phyloP scores from a whole-genome alignment of 2,113 vertebrate genomes.

The Pseudonaja textilis region DNA sequence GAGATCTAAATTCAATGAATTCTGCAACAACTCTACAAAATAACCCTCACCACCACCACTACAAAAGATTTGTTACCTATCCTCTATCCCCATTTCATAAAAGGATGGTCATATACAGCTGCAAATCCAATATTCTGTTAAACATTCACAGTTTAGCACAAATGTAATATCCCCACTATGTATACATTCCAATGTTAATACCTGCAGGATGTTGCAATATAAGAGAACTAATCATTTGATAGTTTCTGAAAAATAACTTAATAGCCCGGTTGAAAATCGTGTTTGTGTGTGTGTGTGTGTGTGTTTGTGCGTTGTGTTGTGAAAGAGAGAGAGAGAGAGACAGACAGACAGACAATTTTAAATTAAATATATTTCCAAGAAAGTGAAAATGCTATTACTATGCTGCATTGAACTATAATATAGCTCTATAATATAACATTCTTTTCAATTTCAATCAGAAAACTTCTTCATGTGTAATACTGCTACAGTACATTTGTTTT shows the following conservation, averaged over 20 bases:
- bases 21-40: background rate
- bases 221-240: background rate
- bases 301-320: too few relatives aligned
- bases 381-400: background rate
- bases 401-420: background rate
- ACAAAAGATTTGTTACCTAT: background rate
- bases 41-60: background rate
- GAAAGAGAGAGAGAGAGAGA: too few relatives aligned
- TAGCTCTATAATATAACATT: background rate
- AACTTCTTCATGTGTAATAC: background rate
- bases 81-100: background rate
- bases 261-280: background rate
- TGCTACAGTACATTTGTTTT: background rate
- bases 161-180: background rate
- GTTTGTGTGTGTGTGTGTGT: background rate
- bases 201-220: background rate
- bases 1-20: constrained; percentile 21
- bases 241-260: background rate
- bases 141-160: background rate
- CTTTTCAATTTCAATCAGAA: background rate
- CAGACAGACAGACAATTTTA: background rate
- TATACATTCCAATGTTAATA: background rate
- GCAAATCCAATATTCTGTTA: background rate
- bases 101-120: background rate
- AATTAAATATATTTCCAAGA: background rate